A percentile compares a stretch with the other conserved stretches of the same genome.
These are phyloP conservation scores for Gymnorhina tibicen DNA, from an alignment of 2,113 vertebrate species.

Conservation along the genomic window DNA sequence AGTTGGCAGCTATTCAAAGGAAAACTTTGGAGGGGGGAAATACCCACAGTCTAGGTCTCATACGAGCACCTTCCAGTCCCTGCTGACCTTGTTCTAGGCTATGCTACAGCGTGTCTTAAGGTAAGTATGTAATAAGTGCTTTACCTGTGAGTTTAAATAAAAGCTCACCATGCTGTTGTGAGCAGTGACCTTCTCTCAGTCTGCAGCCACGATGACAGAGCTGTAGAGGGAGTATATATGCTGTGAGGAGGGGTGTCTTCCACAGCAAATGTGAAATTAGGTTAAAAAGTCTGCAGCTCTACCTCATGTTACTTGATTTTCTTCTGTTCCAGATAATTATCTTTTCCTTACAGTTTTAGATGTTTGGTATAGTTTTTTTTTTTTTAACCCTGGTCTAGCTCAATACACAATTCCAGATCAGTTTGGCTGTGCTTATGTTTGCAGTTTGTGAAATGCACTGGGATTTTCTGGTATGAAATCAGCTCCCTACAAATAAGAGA, in stretches of 20 bases:
- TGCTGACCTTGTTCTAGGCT: not conserved
- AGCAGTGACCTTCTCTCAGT: not conserved
- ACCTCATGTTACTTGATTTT: not conserved
- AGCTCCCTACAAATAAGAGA: not conserved
- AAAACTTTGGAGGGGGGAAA: not conserved
- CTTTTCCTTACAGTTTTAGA: not conserved
- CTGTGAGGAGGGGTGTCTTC: not conserved
- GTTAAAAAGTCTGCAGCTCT: not conserved
- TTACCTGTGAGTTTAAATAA: not conserved
- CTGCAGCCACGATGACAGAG: not conserved
- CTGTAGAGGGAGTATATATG: not conserved
- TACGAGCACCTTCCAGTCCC: not conserved
- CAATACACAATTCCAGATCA: not conserved
- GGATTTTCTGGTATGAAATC: not conserved
- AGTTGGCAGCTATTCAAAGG: not conserved
- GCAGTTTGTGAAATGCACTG: not conserved
- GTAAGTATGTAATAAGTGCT: not conserved
- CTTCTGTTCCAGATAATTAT: not conserved
- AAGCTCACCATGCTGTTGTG: not conserved
- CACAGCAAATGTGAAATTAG: not conserved
- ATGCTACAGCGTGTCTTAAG: not conserved
- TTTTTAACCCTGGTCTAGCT: not conserved
- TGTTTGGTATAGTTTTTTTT: not conserved
- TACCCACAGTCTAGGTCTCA: not conserved
- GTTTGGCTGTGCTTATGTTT: not conserved